These are phyloP conservation scores for Tangara arthus DNA, from an alignment of 2,797 vertebrate genomes.

Conservation along the genomic window DNA sequence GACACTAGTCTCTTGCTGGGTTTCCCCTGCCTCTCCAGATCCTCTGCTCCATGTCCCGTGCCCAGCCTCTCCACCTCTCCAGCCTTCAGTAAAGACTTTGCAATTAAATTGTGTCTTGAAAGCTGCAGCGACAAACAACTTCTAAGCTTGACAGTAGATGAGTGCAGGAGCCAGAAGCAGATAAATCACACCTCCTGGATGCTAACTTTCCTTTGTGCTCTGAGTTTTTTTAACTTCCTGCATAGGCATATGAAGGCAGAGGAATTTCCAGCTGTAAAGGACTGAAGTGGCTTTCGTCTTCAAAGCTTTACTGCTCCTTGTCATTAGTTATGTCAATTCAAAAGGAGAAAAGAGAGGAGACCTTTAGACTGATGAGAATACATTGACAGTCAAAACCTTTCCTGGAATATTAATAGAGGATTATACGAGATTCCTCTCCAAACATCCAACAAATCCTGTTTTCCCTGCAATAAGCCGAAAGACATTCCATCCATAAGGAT, in stretches of 20 bases:
- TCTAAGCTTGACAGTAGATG: not conserved
- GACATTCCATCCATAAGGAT: not conserved
- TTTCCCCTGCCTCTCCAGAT: not conserved
- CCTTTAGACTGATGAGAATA: not conserved
- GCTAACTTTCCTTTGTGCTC: not conserved
- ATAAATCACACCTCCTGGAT: not conserved
- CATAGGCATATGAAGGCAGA: not conserved
- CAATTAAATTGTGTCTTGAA: not conserved
- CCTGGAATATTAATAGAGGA: not conserved
- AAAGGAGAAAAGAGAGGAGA: not conserved
- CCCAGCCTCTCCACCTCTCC: not conserved
- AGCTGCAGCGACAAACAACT: not conserved
- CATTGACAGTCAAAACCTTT: not conserved
- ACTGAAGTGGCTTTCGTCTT: not conserved
- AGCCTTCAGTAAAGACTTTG: not conserved
- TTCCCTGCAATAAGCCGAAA: not conserved
- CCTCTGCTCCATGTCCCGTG: accelerated
- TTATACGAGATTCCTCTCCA: not conserved
- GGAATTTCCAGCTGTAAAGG: not conserved
- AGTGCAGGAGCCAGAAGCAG: not conserved
- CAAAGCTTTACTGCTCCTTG: constrained; percentile 10
- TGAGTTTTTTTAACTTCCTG: constrained; percentile 45
- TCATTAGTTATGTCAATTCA: not conserved
- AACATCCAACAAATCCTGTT: not conserved
- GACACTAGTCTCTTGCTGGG: not conserved